A percentile compares a stretch with the other conserved stretches of the same genome.
phyloP scores from a whole-genome alignment of 53 echinoderm and acorn worm species.

The Zoroaster sp. region DNA sequence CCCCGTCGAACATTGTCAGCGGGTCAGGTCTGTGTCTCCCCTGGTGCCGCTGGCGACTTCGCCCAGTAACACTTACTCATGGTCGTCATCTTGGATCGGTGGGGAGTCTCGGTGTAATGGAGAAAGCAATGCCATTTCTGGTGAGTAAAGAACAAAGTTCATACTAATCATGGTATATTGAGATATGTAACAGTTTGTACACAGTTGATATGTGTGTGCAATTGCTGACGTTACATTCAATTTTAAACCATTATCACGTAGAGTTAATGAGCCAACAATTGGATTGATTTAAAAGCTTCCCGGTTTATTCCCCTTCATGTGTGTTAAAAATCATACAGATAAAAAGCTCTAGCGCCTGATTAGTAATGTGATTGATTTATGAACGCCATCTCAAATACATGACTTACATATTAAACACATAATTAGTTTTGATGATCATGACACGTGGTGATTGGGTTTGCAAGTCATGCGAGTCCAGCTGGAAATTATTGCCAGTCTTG shows the following conservation, averaged over 20 bases:
- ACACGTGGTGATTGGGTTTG: constrained; percentile 8
- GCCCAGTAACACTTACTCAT: neutral
- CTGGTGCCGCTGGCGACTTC: neutral
- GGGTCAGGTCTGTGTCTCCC: neutral
- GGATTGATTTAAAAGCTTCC: no score
- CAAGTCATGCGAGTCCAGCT: constrained; percentile 11
- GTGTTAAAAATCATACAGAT: no score
- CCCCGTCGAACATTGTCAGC: constrained; percentile 15
- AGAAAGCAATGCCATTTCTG: neutral
- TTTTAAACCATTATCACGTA: no score
- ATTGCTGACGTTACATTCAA: no score
- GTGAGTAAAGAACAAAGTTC: neutral
- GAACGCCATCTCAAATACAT: neutral
- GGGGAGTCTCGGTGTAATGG: neutral
- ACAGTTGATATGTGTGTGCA: no score
- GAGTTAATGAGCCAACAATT: no score
- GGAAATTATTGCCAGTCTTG: neutral
- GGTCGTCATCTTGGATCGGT: constrained; percentile 23
- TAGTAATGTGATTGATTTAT: constrained; percentile 4
- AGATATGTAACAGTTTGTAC: no score
- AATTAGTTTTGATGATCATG: neutral
- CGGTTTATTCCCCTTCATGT: no score
- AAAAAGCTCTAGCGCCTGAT: no score
- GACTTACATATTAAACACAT: neutral
- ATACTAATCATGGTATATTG: neutral